Evolutionary conservation across 2,888 invertebrate species (phyloP).

Genomic region (Carpatolechia fugitivella): DNA sequence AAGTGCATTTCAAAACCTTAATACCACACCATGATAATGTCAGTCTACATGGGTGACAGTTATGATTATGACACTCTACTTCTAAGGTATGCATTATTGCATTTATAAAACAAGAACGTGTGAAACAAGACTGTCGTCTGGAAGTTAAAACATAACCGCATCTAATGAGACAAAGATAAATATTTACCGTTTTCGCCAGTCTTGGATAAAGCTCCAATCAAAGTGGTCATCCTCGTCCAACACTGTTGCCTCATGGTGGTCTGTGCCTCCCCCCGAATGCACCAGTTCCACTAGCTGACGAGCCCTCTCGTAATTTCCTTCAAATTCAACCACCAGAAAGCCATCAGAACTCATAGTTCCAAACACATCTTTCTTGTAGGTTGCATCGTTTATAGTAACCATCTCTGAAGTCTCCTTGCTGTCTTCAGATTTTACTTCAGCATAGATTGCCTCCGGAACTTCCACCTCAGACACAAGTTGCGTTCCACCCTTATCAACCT

Average conservation of each 20-base stretch:
- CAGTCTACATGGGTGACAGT: no score
- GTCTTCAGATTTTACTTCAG: constrained; percentile 59
- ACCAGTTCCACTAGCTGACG: constrained; percentile 81
- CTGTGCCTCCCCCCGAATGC: constrained; percentile 61
- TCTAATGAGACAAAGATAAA: constrained; percentile 20
- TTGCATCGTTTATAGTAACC: constrained; percentile 60
- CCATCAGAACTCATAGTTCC: constrained; percentile 72
- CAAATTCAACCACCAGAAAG: constrained; percentile 81
- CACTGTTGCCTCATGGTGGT: constrained; percentile 69
- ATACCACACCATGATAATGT: constrained; percentile 43
- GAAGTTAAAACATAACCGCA: constrained; percentile 33
- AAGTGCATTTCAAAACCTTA: background rate
- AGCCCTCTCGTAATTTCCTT: constrained; percentile 81
- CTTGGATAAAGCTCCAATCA: constrained; percentile 87
- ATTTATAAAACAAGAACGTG: constrained; percentile 45
- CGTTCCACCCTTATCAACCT: constrained; percentile 58
- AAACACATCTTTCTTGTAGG: constrained; percentile 64
- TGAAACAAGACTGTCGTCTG: constrained; percentile 47
- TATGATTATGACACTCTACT: no score
- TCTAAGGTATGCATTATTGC: constrained; percentile 33
- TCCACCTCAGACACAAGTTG: constrained; percentile 61
- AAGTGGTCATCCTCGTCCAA: constrained; percentile 76
- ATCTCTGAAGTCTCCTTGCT: constrained; percentile 41
- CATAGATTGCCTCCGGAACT: constrained; percentile 67
- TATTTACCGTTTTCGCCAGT: constrained; percentile 84